A percentile compares a stretch with the other conserved stretches of the same genome.
Conservation (phyloP, 1,140 invertebrate species). For the Heliconius hermathena region DNA sequence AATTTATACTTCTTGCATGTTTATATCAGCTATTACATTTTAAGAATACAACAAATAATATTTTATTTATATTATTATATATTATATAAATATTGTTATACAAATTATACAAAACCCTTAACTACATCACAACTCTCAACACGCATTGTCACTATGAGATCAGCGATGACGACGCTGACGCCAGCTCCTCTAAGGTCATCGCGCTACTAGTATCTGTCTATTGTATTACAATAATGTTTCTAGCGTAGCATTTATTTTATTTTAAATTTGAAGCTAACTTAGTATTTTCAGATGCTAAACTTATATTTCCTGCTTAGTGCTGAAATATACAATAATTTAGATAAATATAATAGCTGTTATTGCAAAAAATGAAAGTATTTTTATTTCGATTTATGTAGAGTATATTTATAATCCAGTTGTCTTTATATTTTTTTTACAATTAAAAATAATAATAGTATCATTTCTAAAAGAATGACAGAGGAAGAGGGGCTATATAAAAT, state of each 20-base stretch:
- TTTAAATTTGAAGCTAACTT: not conserved
- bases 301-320: not conserved
- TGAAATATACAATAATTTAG: not conserved
- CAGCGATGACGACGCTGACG: constrained; percentile 54
- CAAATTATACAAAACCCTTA: not conserved
- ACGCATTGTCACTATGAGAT: constrained; percentile 34
- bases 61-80: not conserved
- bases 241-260: not conserved
- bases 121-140: constrained; percentile 19
- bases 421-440: too few relatives aligned
- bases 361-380: not conserved
- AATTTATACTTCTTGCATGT: too few relatives aligned
- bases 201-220: constrained; percentile 22
- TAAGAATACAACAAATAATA: not conserved
- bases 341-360: not conserved
- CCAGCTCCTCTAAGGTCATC: constrained; percentile 50
- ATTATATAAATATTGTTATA: not conserved
- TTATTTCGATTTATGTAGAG: too few relatives aligned
- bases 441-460: too few relatives aligned
- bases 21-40: not conserved
- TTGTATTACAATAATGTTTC: constrained; percentile 8
- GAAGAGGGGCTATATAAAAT: not conserved
- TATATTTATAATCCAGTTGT: not conserved
- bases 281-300: not conserved
- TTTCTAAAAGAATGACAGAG: not conserved